These are phyloP conservation scores for Psix sp. DNA, from an alignment of 1,140 invertebrate species.

Conservation along the genomic window DNA sequence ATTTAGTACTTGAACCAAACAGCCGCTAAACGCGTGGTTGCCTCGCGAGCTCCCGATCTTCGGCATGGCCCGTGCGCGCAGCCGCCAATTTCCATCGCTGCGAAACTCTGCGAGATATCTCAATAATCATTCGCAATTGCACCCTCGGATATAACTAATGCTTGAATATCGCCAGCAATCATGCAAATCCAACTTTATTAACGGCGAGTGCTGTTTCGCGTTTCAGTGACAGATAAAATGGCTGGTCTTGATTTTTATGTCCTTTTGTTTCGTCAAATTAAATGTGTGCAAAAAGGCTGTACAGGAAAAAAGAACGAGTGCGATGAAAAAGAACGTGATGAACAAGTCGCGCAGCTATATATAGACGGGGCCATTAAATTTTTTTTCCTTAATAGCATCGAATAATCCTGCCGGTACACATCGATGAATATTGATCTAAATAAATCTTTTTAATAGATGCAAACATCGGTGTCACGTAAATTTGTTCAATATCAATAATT, in stretches of 20 bases:
- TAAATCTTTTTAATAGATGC: constrained; percentile 45
- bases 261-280: too few relatives aligned
- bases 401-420: constrained; percentile 21
- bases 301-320: too few relatives aligned
- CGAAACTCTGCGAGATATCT: constrained; percentile 1
- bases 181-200: constrained; percentile 8
- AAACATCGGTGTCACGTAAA: constrained; percentile 28
- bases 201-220: constrained; percentile 12
- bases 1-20: constrained; percentile 65
- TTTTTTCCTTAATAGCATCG: constrained; percentile 12
- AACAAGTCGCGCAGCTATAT: too few relatives aligned
- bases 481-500: constrained; percentile 35
- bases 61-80: constrained; percentile 27
- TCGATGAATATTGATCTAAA: constrained; percentile 37
- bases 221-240: constrained; percentile 13
- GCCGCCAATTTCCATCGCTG: constrained; percentile 24
- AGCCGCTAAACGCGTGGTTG: constrained; percentile 66
- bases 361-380: constrained; percentile 8
- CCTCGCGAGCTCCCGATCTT: constrained; percentile 61
- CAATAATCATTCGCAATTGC: constrained; percentile 9
- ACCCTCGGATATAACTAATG: constrained; percentile 9
- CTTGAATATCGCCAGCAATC: background rate
- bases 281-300: too few relatives aligned
- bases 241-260: too few relatives aligned
- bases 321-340: too few relatives aligned